These are phyloP conservation scores for Parascotia fuliginaria DNA, from an alignment of 2,888 invertebrate genomes.

Conservation along the genomic window DNA sequence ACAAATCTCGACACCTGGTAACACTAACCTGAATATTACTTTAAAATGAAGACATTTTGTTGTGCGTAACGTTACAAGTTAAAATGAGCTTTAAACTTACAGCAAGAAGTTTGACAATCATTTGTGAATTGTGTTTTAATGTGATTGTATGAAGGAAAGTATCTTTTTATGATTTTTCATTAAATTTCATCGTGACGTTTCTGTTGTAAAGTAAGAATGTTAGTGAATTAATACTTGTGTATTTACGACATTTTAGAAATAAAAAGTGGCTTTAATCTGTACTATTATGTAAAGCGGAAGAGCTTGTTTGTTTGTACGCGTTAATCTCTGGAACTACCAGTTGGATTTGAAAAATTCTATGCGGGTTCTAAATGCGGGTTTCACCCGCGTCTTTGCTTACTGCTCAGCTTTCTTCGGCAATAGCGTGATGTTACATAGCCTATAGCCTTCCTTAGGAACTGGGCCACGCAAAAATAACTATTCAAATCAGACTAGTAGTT, in stretches of 20 bases:
- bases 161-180: constrained; percentile 40
- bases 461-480: too few species aligned
- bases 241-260: constrained; percentile 11
- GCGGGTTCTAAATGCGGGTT: too few species aligned
- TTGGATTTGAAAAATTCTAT: too few species aligned
- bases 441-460: too few species aligned
- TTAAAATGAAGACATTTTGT: constrained; percentile 41
- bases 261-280: constrained; percentile 8
- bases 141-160: constrained; percentile 26
- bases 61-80: constrained; percentile 32
- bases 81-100: constrained; percentile 37
- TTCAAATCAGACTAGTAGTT: too few species aligned
- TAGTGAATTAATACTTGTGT: constrained; percentile 4
- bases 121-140: constrained; percentile 17
- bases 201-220: constrained; percentile 14
- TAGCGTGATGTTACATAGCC: too few species aligned
- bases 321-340: too few species aligned
- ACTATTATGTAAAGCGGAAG: neutral
- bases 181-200: constrained; percentile 31
- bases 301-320: too few species aligned
- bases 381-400: too few species aligned
- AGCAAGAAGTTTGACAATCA: constrained; percentile 7
- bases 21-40: neutral
- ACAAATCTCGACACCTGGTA: neutral
- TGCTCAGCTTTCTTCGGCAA: too few species aligned